Base-by-base conservation (phyloP, 1,140 invertebrate genomes). In the Caenorhabditis inopinata region DNA sequence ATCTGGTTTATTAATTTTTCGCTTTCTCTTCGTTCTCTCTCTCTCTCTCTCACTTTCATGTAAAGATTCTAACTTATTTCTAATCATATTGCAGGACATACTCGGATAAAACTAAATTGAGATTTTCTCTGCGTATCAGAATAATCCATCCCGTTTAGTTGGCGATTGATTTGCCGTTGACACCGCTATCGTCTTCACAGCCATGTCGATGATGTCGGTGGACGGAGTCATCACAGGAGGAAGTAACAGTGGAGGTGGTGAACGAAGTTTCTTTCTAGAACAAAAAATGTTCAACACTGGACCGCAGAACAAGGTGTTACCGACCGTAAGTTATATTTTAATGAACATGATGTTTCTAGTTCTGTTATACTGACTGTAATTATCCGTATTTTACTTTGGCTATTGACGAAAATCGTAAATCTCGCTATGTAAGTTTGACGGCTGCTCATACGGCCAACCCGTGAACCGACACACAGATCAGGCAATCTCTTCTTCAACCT, bases 171-270 rank as follows among this genome's bases (percentile, higher is more conserved):
- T 18, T 68, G n/a, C 12, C 58, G n/a, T 18, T 68, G 32, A 21
- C 32, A 68, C 12, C 58, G 27, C n/a, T 32, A 21, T 11, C 32
- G n/a, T 68, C n/a, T 16, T 29, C 32, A 42, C 38, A 42, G 38
- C 32, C 14, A 68, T 68, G 29, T 68, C 58, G 32, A 68, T 68
- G 58, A 38, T 68, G 58, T 68, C 58, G n/a, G 38, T 68, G 32
- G 58, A 68, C 11, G 58, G 58, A 21, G n/a, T 42, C n/a, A 18
- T 42, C n/a, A 18, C 32, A 7, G 58, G 58, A 16, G 58, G 32
- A 38, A 62, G 14, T 29, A 62, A 29, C 23, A 62, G 23, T 35
- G 53, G 53, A 32, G n/a, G 32, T 16, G 58, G 32, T 21, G 58
- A 68, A 21, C 29, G 32, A 6, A 68, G 32, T 68, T 18, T 68